Conservation (phyloP, 2,888 invertebrate genomes). For the Cerastis leucographa region DNA sequence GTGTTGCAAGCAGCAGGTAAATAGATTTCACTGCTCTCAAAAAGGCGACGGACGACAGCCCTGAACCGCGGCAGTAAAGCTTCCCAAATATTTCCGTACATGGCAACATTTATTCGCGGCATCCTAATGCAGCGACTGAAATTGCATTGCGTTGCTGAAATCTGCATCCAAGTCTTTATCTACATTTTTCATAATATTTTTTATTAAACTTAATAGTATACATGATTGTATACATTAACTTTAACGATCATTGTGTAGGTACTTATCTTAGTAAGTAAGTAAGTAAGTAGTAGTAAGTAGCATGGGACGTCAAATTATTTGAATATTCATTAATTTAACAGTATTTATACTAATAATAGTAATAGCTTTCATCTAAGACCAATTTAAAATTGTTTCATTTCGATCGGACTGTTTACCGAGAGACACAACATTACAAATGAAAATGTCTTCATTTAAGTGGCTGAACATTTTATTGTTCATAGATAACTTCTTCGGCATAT, state of each 20-base stretch:
- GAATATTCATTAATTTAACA: neutral
- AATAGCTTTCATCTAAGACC: neutral
- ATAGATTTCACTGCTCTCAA: neutral
- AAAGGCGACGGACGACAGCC: neutral
- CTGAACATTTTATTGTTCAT: conserved; percentile 3
- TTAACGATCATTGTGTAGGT: too few relatives aligned
- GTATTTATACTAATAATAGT: neutral
- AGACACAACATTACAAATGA: neutral
- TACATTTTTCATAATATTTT: too few relatives aligned
- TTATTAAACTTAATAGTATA: too few relatives aligned
- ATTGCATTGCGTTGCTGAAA: too few relatives aligned
- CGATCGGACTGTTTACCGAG: neutral
- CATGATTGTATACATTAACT: too few relatives aligned
- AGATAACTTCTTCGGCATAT: conserved; percentile 16
- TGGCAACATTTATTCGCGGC: too few relatives aligned
- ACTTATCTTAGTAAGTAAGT: too few relatives aligned
- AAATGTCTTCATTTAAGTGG: conserved; percentile 10
- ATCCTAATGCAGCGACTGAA: too few relatives aligned
- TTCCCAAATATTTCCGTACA: too few relatives aligned
- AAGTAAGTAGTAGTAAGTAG: too few relatives aligned
- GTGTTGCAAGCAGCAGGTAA: neutral
- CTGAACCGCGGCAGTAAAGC: too few relatives aligned
- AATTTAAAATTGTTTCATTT: neutral
- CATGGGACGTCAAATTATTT: neutral
- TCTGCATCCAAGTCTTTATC: too few relatives aligned